A percentile compares a stretch with the other conserved stretches of the same genome.
phyloP scores from a whole-genome alignment of 2,113 vertebrate genomes.

The Plecturocebus donacophilus region DNA sequence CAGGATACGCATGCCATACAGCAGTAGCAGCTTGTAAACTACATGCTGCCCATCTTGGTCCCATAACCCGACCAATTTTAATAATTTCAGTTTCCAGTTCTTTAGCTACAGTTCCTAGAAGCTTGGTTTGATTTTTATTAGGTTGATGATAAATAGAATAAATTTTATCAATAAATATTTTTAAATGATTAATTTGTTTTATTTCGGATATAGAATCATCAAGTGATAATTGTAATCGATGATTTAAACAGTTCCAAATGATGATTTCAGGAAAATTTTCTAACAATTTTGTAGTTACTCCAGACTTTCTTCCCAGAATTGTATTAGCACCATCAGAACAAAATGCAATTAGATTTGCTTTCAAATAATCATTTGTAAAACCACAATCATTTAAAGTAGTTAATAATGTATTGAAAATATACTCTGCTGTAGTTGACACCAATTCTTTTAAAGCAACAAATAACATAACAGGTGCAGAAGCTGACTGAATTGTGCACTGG shows the following conservation, averaged over 20 bases:
- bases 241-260: slow-evolving; percentile 55
- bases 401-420: neutral
- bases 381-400: slow-evolving; percentile 44
- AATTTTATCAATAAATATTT: slow-evolving; percentile 54
- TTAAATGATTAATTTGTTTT: slow-evolving; percentile 58
- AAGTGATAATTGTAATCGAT: slow-evolving; percentile 37
- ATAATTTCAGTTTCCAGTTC: slow-evolving; percentile 52
- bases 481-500: neutral
- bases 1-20: neutral
- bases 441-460: slow-evolving; percentile 60
- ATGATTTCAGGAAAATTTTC: slow-evolving; percentile 50
- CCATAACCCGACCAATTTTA: slow-evolving; percentile 24
- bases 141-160: slow-evolving; percentile 36
- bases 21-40: neutral
- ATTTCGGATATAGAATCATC: slow-evolving; percentile 58
- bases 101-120: slow-evolving; percentile 50
- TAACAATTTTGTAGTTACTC: slow-evolving; percentile 39
- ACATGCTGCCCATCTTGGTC: slow-evolving; percentile 13
- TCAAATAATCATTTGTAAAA: slow-evolving; percentile 53
- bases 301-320: slow-evolving; percentile 28
- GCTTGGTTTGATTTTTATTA: slow-evolving; percentile 43
- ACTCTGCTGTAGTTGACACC: neutral
- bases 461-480: neutral
- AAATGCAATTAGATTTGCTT: slow-evolving; percentile 56
- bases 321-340: slow-evolving; percentile 42